Conservation (phyloP, 2,888 invertebrate genomes). For the Drosophila longiperda region DNA sequence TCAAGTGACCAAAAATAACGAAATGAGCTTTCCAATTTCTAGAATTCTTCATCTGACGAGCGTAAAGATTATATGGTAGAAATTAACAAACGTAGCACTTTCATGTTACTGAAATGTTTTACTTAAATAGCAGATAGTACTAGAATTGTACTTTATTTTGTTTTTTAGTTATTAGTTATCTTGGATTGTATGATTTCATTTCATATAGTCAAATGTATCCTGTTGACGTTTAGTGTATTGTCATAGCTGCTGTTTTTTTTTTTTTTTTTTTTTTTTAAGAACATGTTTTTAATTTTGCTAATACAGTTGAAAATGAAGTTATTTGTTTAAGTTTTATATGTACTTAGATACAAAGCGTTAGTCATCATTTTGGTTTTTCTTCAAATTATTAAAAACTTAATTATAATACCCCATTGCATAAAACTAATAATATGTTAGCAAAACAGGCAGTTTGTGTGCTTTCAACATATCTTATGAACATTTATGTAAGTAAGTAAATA, state of each 20-base stretch:
- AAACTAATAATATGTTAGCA: conserved; percentile 52
- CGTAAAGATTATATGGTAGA: conserved; percentile 4
- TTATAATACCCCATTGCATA: conserved; percentile 51
- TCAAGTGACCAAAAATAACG: conserved; percentile 24
- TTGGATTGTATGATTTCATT: conserved; percentile 30
- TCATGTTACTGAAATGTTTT: conserved; percentile 22
- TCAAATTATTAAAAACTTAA: conserved; percentile 64
- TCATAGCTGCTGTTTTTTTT: conserved; percentile 52
- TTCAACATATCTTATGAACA: conserved; percentile 47
- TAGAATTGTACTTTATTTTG: conserved; percentile 33
- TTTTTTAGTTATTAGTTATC: conserved; percentile 30
- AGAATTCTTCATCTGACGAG: conserved; percentile 17
- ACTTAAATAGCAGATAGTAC: conserved; percentile 34
- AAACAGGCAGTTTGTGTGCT: conserved; percentile 77
- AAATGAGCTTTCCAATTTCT: conserved; percentile 25
- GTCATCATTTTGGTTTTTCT: conserved; percentile 74
- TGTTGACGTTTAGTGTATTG: conserved; percentile 68
- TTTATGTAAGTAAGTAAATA: conserved; percentile 28
- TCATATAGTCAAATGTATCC: conserved; percentile 58
- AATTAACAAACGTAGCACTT: conserved; percentile 32
- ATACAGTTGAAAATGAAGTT: conserved; percentile 76
- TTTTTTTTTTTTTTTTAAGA: conserved; percentile 32
- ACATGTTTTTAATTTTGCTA: conserved; percentile 68
- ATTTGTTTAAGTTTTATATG: conserved; percentile 36
- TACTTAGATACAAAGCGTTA: conserved; percentile 76